Evolutionary conservation across 2,113 vertebrate genomes (phyloP).

Genomic region (Grammomys dolichurus): DNA sequence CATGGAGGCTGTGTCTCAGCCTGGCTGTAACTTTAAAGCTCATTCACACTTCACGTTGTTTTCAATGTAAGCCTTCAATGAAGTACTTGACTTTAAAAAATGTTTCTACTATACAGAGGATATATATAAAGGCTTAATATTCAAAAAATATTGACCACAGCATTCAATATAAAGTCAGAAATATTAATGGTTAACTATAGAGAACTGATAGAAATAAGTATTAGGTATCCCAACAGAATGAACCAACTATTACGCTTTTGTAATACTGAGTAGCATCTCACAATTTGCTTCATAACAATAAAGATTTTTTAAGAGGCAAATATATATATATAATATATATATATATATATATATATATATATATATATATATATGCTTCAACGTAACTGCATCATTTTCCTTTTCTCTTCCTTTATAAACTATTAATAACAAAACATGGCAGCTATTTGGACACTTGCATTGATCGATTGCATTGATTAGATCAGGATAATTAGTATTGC

Average conservation of each 20-base stretch:
- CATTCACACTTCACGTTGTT: not conserved
- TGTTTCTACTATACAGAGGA: constrained; percentile 9
- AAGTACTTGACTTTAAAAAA: constrained; percentile 6
- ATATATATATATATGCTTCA: not conserved
- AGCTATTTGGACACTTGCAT: not conserved
- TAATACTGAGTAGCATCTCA: not conserved
- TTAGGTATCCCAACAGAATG: not conserved
- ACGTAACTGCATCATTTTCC: constrained; percentile 2
- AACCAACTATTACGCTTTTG: not conserved
- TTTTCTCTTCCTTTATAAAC: not conserved
- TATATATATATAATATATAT: not conserved
- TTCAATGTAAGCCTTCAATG: not conserved
- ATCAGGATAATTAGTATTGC: not conserved
- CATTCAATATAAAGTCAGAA: constrained; percentile 16
- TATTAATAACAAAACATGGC: not conserved
- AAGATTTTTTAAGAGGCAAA: constrained; percentile 32
- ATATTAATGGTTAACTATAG: not conserved
- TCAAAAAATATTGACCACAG: not conserved
- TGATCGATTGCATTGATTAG: not conserved
- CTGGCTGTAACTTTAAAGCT: not conserved
- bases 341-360: not conserved
- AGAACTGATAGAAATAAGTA: constrained; percentile 28
- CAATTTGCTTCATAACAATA: constrained; percentile 37
- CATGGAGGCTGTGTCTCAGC: not conserved
- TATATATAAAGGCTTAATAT: not conserved